Evolutionary conservation across 2,113 vertebrate species (phyloP), one percentile per base, ranked within the genome.

Genomic region (Gallinago jamesoni): DNA sequence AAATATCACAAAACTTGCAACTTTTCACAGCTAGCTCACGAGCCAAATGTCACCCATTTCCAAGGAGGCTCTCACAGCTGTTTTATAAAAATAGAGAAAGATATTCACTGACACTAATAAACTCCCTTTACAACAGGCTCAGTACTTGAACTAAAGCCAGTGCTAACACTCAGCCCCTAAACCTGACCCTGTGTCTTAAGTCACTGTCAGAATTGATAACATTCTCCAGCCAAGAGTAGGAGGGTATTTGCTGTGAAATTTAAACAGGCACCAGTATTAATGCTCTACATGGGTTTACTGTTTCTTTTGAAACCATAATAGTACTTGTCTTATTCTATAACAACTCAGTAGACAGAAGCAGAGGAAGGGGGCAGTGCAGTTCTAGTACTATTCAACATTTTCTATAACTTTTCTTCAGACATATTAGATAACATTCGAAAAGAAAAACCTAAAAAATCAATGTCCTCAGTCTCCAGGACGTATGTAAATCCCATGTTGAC

Each of bases 1-100:
- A 94, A 92, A 94, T 83, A 87, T 8, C 30, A 70, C 18, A 83
- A 84, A 92, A 90, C 47, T 83, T 67, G 37, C 41, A 93, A 81
- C 48, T 94, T 83, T 76, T 62, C 35, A 60, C n/a, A 77, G 47
- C 77, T 74, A 78, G 15, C 25, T 94, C 53, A 83, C 41, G 50
- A 96, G 86, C 37, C 85, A 84, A 82, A 88, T 68, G 35, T 75
- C 48, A 60, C 15, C 30, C 48, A 39, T 37, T 93, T 93, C 84
- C 63, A 91, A 77, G 77, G n/a, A 90, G n/a, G 12, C 2, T 76
- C 56, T 90, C 33, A 79, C 57, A 86, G 79, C 33, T 82, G 13
- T 53, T 84, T 93, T 53, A 66, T 41, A 90, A 82, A 81, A 89
- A 74, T 33, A 94, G 72, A 78, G 77, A 57, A 50, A 88, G 16